Conservation (phyloP, 2,888 invertebrate genomes). For the Tenthredo amoena region DNA sequence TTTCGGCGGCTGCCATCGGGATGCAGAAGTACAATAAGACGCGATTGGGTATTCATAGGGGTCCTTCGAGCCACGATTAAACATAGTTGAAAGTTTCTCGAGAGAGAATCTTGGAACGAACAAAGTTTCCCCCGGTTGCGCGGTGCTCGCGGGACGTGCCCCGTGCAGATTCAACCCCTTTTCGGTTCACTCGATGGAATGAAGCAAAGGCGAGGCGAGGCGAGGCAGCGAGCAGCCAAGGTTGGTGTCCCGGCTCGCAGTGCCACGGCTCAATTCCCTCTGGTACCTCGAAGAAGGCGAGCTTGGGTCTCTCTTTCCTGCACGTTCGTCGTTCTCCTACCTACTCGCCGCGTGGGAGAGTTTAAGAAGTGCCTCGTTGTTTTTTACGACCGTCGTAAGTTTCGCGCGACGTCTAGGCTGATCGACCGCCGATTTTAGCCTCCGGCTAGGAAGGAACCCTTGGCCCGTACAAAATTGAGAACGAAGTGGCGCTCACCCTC, state of each 20-base stretch:
- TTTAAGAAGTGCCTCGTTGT: conserved; percentile 45
- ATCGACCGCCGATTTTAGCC: conserved; percentile 34
- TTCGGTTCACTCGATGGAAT: conserved; percentile 28
- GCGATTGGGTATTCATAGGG: conserved; percentile 51
- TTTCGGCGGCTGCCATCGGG: neutral
- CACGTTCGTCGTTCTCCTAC: conserved; percentile 26
- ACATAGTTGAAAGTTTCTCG: conserved; percentile 49
- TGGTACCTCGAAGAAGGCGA: neutral
- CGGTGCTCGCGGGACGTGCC: conserved; percentile 26
- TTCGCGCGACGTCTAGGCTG: conserved; percentile 36
- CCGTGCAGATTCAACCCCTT: conserved; percentile 35
- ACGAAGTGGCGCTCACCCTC: conserved; percentile 8
- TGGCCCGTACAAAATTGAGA: conserved; percentile 25
- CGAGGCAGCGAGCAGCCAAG: neutral
- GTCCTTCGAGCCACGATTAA: conserved; percentile 47
- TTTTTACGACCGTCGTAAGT: conserved; percentile 42
- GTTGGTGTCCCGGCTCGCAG: conserved; percentile 5
- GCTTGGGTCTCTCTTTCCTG: neutral
- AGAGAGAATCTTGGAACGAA: conserved; percentile 42
- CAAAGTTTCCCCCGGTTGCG: conserved; percentile 42
- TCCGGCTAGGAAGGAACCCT: conserved; percentile 15
- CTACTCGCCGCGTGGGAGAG: conserved; percentile 27
- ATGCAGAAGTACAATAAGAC: conserved; percentile 49
- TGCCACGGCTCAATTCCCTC: conserved; percentile 40
- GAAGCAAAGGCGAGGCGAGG: neutral